Conservation (phyloP, 2,797 vertebrate species). For the Cynopterus sphinx region DNA sequence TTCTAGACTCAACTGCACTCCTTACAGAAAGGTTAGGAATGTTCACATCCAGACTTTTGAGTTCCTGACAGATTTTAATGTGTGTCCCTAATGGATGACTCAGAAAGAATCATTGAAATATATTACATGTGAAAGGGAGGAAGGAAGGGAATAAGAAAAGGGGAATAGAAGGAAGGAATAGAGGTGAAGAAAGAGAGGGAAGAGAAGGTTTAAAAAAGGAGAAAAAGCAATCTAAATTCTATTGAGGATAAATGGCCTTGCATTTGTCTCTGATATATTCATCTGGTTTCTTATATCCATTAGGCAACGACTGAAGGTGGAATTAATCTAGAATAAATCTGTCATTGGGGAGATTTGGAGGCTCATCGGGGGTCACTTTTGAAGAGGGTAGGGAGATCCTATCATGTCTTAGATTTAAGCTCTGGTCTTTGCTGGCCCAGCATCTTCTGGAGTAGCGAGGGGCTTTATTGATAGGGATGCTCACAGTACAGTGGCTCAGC, state of each 20-base stretch:
- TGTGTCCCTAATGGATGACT: background rate
- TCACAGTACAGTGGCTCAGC: background rate
- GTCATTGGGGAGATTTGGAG: background rate
- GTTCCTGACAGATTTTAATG: background rate
- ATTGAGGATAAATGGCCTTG: background rate
- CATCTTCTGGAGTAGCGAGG: background rate
- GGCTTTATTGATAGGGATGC: background rate
- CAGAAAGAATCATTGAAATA: background rate
- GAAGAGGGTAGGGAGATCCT: background rate
- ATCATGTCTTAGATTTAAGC: background rate
- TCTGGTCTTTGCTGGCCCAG: background rate
- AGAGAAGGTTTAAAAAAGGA: background rate
- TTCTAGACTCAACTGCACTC: background rate
- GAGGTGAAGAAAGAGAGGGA: background rate
- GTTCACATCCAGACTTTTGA: background rate
- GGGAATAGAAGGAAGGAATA: background rate
- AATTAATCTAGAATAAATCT: background rate
- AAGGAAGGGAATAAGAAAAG: background rate
- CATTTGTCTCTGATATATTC: background rate
- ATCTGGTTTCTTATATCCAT: background rate
- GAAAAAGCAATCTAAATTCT: background rate
- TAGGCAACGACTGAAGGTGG: background rate
- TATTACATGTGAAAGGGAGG: background rate
- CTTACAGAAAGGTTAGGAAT: background rate
- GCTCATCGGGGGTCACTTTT: background rate